Percentiles rank a stretch among this genome's conserved stretches.
These are phyloP conservation scores for Lymantria monacha DNA, from an alignment of 2,888 invertebrate species.

Conservation along the genomic window DNA sequence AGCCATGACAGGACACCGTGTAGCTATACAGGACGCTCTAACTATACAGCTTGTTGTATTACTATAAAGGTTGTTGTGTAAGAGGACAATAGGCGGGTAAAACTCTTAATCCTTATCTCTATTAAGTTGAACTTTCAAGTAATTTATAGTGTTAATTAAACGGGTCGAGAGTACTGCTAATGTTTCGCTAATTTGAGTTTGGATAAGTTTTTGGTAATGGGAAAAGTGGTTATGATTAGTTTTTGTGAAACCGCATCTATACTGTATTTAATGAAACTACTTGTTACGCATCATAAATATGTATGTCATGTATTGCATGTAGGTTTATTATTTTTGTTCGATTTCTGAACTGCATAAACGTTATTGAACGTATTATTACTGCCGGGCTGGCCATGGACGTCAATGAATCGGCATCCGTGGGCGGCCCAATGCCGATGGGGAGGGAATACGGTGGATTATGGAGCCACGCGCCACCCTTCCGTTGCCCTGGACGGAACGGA, in stretches of 20 bases:
- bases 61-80: constrained; percentile 16
- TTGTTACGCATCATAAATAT: background rate
- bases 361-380: no score
- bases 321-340: background rate
- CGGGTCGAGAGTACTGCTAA: constrained; percentile 8
- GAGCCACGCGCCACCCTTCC: no score
- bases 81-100: constrained; percentile 50
- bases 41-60: background rate
- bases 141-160: constrained; percentile 35
- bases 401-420: no score
- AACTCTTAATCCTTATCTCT: constrained; percentile 40
- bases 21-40: constrained; percentile 4
- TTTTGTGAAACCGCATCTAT: constrained; percentile 2
- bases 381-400: no score
- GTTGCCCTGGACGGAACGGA: no score
- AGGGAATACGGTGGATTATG: no score
- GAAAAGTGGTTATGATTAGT: constrained; percentile 11
- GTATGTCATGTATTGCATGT: background rate
- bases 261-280: background rate
- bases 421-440: no score
- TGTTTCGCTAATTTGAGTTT: constrained; percentile 33
- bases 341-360: no score
- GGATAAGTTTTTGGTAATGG: constrained; percentile 16
- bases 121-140: constrained; percentile 30
- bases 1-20: constrained; percentile 37